Evolutionary conservation across 2,888 invertebrate genomes (phyloP).

Genomic region (Pelosia muscerda): DNA sequence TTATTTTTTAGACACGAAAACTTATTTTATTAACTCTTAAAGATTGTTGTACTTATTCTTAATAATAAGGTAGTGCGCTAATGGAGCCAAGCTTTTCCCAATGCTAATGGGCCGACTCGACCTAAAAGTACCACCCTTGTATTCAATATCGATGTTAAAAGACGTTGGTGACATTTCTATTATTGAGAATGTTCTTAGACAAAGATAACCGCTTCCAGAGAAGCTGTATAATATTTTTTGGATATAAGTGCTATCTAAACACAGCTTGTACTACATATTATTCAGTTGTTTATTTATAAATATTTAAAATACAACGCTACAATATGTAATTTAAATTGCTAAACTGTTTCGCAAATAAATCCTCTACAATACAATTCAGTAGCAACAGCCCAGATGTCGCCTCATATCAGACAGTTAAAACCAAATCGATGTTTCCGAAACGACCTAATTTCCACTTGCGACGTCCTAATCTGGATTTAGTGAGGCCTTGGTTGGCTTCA

Average conservation of each 20-base stretch:
- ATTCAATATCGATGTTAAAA: not conserved
- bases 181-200: not conserved
- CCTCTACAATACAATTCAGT: not conserved
- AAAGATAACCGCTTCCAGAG: not conserved
- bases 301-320: no score
- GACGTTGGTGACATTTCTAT: not conserved
- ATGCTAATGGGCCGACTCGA: not conserved
- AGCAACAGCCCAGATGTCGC: not conserved
- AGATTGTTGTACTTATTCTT: not conserved
- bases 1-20: not conserved
- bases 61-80: not conserved
- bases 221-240: no score
- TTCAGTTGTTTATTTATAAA: no score
- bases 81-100: not conserved
- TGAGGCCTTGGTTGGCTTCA: conserved; percentile 54
- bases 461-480: conserved; percentile 64
- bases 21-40: not conserved
- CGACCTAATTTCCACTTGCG: conserved; percentile 65
- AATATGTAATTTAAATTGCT: no score
- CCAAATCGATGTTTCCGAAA: conserved; percentile 40
- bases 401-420: conserved; percentile 26
- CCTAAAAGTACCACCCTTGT: not conserved
- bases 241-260: no score
- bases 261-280: no score
- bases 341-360: not conserved